These are phyloP conservation scores for Megamerina dolium DNA, from an alignment of 2,888 invertebrate genomes.

Conservation along the genomic window DNA sequence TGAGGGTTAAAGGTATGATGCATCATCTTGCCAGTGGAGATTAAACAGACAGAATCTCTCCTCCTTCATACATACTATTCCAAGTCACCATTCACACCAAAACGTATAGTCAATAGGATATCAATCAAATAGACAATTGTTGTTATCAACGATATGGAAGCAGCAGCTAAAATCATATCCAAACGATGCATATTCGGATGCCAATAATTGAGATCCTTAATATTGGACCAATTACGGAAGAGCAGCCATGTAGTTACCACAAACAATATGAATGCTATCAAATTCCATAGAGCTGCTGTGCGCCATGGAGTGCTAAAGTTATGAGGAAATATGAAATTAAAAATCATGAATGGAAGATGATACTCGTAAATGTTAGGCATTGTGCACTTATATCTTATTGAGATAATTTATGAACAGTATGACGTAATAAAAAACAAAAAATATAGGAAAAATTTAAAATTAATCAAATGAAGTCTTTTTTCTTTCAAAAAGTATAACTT, in stretches of 20 bases:
- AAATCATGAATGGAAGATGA: neutral
- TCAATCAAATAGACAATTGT: constrained; percentile 42
- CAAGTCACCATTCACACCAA: constrained; percentile 44
- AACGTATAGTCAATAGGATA: constrained; percentile 40
- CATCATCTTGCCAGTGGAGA: neutral
- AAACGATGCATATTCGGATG: constrained; percentile 49
- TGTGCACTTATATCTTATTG: no score
- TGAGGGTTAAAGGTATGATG: neutral
- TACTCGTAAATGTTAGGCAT: no score
- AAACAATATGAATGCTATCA: constrained; percentile 40
- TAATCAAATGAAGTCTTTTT: no score
- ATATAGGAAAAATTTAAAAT: no score
- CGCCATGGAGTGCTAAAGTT: constrained; percentile 43
- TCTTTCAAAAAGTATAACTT: no score
- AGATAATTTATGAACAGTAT: no score
- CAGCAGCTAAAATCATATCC: constrained; percentile 44
- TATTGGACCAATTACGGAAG: constrained; percentile 46
- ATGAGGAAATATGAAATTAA: neutral
- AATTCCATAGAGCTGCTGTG: constrained; percentile 41
- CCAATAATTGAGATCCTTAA: constrained; percentile 48
- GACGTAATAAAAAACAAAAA: no score
- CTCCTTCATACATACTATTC: no score
- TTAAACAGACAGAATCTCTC: no score
- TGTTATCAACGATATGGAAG: constrained; percentile 40
- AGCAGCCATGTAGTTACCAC: constrained; percentile 40